Percentiles rank a stretch among this genome's conserved stretches.
phyloP scores from a whole-genome alignment of 2,113 vertebrate species.

The Typhlomys cinereus region DNA sequence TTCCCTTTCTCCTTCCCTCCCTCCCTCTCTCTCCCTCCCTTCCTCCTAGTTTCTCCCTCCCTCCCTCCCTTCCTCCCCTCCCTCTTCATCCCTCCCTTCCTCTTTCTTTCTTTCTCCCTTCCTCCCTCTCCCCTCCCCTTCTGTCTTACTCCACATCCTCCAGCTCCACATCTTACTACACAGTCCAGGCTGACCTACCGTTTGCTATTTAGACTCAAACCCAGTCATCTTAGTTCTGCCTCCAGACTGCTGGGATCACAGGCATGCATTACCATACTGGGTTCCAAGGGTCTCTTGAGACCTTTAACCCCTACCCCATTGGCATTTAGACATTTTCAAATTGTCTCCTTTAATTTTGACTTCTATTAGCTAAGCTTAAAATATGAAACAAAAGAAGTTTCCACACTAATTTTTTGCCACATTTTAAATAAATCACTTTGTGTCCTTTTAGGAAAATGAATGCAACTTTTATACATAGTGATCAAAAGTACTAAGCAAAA shows the following conservation, averaged over 20 bases:
- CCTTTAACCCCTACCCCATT: background rate
- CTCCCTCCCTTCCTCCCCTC: background rate
- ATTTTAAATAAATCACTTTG: background rate
- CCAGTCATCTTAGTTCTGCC: no score
- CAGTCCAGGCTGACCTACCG: background rate
- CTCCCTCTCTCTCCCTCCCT: background rate
- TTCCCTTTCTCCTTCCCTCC: background rate
- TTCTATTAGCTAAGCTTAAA: slow-evolving; percentile 12
- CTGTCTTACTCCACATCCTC: background rate
- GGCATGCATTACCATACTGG: no score
- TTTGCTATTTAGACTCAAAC: background rate
- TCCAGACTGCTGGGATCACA: background rate
- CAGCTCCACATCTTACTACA: no score
- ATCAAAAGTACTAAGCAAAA: slow-evolving; percentile 11
- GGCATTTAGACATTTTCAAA: background rate
- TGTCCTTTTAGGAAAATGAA: background rate
- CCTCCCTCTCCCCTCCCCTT: background rate
- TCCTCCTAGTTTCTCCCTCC: no score
- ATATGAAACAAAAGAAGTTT: background rate
- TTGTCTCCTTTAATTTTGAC: background rate
- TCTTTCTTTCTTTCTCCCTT: background rate
- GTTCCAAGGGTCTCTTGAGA: background rate
- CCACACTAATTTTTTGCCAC: background rate
- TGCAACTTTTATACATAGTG: background rate
- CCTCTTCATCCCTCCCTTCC: background rate